These are phyloP conservation scores for Mimumesa dahlbomi DNA, from an alignment of 2,888 invertebrate species.

Conservation along the genomic window DNA sequence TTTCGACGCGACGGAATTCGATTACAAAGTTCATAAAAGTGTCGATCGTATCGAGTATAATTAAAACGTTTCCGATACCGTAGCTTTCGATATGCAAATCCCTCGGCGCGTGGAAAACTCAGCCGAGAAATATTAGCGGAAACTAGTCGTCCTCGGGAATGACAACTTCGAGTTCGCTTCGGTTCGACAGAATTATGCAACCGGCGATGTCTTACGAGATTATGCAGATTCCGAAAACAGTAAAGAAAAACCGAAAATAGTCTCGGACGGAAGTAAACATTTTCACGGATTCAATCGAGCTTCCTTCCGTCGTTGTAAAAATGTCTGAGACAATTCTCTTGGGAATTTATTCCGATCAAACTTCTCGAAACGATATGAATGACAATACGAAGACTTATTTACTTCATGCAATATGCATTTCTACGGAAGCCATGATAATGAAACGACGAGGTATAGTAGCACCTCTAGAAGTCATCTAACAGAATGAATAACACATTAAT, in stretches of 20 bases:
- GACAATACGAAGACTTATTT: no score
- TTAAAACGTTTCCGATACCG: not conserved
- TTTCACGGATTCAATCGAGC: no score
- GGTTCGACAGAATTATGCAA: slow-evolving; percentile 12
- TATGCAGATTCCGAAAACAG: slow-evolving; percentile 5
- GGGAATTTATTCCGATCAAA: no score
- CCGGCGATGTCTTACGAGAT: not conserved
- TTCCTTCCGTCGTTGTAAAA: no score
- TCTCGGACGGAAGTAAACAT: no score
- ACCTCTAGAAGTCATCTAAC: not conserved
- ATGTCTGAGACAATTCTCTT: no score
- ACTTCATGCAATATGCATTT: no score
- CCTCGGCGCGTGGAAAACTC: not conserved
- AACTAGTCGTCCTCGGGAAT: slow-evolving; percentile 18
- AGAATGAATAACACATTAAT: not conserved
- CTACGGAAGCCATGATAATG: no score
- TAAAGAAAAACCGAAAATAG: not conserved
- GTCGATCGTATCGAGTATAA: not conserved
- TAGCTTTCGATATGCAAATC: not conserved
- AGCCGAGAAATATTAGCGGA: not conserved
- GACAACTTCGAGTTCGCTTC: not conserved
- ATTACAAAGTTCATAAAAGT: no score
- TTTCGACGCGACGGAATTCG: no score
- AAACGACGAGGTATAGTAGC: no score
- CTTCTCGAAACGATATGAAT: no score